Evolutionary conservation across 2,113 vertebrate genomes (phyloP), one percentile per base, ranked within the genome.

Genomic region (Nymphicus hollandicus): DNA sequence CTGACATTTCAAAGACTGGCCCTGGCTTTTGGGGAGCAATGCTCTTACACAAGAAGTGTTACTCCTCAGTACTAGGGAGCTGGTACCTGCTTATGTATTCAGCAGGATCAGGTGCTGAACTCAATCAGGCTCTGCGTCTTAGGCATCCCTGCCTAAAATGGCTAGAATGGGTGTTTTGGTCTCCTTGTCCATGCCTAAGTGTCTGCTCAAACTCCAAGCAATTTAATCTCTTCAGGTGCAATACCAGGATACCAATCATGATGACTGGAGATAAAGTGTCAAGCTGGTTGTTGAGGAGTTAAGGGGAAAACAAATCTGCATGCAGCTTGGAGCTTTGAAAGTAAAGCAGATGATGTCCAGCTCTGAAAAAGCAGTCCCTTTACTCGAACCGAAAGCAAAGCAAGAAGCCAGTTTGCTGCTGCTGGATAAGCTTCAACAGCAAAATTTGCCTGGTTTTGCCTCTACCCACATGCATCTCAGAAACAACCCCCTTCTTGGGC

Each of bases 51-150:
- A 27, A 20, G 41, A 61, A 65, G 19, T 25, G 18, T 31, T 44
- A 24, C 50, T 77, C 7, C 78, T 78, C 25, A 2, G 50, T 35
- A 25, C 6, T 0, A 70, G 50, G 33, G 46, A 86, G 44, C 35
- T 46, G 35, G 18, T 9, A 5, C 0, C 0, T 3, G 68, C 56
- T 5, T 64, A 5, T n/a, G n/a, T 14, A 4, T 39, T 47, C 63
- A 47, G 79, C 33, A 58, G 6, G 56, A 85, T 19, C 18, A 13
- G 65, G 47, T 9, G 44, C 70, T 44, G 74, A 31, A 24, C 10
- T 78, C 76, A 63, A 39, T 58, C 86, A 77, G 66, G 66, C 70
- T 89, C 39, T 52, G 43, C 49, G 50, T 89, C 74, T 68, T 1
- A 85, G 65, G 58, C 41, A 85, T 72, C 33, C 29, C 68, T 80